These are phyloP conservation scores for Bradypus variegatus DNA, from an alignment of 2,797 vertebrate genomes.

Conservation along the genomic window DNA sequence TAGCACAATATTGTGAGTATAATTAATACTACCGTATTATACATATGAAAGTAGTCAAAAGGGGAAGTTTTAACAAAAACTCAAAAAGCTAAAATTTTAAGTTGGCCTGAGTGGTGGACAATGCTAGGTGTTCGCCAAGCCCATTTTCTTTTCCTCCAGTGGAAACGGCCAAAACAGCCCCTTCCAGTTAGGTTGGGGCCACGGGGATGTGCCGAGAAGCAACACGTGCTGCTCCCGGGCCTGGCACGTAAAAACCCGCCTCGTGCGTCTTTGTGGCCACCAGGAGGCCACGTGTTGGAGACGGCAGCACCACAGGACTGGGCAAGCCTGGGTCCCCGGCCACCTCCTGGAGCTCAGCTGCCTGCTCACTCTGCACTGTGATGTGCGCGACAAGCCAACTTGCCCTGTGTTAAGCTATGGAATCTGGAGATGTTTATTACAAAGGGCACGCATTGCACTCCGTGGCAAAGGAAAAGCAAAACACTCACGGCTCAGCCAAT, in stretches of 20 bases:
- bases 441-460: neutral
- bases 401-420: neutral
- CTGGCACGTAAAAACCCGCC: neutral
- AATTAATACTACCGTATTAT: too few relatives aligned
- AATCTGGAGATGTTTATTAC: neutral
- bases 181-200: neutral
- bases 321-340: neutral
- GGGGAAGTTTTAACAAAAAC: too few relatives aligned
- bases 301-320: neutral
- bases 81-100: too few relatives aligned
- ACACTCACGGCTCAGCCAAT: too few relatives aligned
- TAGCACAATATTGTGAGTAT: too few relatives aligned
- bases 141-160: neutral
- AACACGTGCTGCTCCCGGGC: neutral
- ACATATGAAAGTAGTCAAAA: too few relatives aligned
- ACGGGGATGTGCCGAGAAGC: too few relatives aligned
- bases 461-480: too few relatives aligned
- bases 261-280: too few relatives aligned
- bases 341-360: neutral
- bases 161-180: neutral
- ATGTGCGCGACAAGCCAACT: neutral
- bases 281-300: too few relatives aligned
- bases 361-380: neutral
- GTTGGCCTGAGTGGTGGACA: too few relatives aligned
- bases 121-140: too few relatives aligned